A percentile compares a stretch with the other conserved stretches of the same genome.
Evolutionary conservation across 2,113 vertebrate genomes (phyloP).

Genomic region (Mandrillus leucophaeus): DNA sequence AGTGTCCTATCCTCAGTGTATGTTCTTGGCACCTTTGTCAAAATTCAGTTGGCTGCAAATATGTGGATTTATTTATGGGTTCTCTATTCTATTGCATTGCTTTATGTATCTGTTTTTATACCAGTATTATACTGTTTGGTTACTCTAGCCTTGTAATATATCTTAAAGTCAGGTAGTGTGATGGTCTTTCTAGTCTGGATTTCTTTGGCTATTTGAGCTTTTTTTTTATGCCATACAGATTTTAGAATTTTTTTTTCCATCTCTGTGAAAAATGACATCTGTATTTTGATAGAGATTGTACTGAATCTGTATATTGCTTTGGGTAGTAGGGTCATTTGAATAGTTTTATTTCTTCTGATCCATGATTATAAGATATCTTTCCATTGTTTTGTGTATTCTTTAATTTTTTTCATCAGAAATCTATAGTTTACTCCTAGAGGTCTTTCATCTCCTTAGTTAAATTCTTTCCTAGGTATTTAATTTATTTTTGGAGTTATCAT

Average conservation of each 20-base stretch:
- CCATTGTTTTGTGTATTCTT: not conserved
- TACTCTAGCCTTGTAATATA: not conserved
- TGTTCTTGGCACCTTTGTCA: not conserved
- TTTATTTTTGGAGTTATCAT: not conserved
- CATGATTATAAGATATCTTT: not conserved
- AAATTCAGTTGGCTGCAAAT: not conserved
- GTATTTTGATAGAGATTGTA: not conserved
- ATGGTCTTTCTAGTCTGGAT: not conserved
- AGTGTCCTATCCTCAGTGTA: not conserved
- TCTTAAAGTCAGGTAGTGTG: not conserved
- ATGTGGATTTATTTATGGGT: not conserved
- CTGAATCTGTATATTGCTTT: not conserved
- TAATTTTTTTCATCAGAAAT: not conserved
- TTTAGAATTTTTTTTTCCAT: not conserved
- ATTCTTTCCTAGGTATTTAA: not conserved
- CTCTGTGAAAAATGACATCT: not conserved
- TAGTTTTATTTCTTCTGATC: not conserved
- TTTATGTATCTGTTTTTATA: not conserved
- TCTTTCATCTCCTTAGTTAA: not conserved
- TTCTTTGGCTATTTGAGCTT: not conserved
- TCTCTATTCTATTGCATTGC: not conserved
- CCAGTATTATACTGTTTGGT: not conserved
- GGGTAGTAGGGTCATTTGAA: not conserved
- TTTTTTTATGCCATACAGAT: not conserved
- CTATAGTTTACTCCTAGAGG: not conserved